These are phyloP conservation scores for Raja brachyura DNA, from an alignment of 2,113 vertebrate species.

Conservation along the genomic window DNA sequence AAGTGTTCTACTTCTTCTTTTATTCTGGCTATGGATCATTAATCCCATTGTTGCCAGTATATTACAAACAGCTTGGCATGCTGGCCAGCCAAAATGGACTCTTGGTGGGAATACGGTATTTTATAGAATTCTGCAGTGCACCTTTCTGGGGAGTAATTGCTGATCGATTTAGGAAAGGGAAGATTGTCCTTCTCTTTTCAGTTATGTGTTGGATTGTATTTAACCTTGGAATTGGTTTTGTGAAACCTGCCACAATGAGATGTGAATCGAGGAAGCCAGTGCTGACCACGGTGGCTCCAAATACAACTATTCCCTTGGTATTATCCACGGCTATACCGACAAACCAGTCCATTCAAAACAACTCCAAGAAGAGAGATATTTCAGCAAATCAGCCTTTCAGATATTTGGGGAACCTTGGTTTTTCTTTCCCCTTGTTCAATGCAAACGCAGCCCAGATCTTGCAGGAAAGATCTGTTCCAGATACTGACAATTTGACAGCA, in stretches of 20 bases:
- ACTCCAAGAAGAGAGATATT: constrained; percentile 45
- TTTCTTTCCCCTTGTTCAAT: constrained; percentile 40
- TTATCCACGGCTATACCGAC: background rate
- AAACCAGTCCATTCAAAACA: background rate
- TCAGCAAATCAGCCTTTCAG: background rate
- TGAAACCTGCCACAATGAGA: constrained; percentile 76
- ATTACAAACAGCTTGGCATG: constrained; percentile 95
- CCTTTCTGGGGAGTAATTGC: constrained; percentile 96
- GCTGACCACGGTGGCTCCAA: constrained; percentile 42
- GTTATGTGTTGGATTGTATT: constrained; percentile 92
- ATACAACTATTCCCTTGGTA: background rate
- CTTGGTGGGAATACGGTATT: constrained; percentile 90
- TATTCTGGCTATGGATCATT: constrained; percentile 93
- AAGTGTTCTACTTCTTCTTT: constrained; percentile 97
- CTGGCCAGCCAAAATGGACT: constrained; percentile 82
- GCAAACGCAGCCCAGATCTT: constrained; percentile 37
- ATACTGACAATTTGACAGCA: constrained; percentile 42
- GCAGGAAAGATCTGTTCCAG: constrained; percentile 39
- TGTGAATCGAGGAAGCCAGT: constrained; percentile 61
- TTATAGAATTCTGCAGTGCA: constrained; percentile 97
- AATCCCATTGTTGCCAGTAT: constrained; percentile 84
- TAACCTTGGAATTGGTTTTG: constrained; percentile 87
- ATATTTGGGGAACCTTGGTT: background rate
- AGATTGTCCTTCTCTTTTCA: constrained; percentile 82
- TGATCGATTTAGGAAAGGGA: constrained; percentile 88